Evolutionary conservation across 2,113 vertebrate genomes (phyloP).

Genomic region (Desmodus rotundus): DNA sequence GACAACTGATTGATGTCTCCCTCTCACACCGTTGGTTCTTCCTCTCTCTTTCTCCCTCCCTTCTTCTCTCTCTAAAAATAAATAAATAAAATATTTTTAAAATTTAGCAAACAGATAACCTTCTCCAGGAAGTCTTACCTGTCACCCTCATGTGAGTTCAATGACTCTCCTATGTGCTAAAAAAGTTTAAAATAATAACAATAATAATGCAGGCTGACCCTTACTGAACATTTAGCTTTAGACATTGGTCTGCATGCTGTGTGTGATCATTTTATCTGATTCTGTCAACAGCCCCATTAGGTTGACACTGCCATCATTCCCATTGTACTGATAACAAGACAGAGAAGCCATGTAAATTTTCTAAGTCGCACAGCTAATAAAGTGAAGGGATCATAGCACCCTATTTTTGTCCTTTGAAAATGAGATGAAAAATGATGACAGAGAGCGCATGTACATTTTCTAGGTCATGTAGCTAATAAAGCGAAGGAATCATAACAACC

Average conservation of each 20-base stretch:
- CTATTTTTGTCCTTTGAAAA: not conserved
- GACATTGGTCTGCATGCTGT: not conserved
- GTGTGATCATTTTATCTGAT: not conserved
- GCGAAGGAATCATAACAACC: not conserved
- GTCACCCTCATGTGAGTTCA: not conserved
- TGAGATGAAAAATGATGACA: not conserved
- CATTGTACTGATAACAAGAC: not conserved
- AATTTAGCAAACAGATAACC: not conserved
- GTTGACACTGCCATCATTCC: not conserved
- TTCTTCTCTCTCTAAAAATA: too few species aligned
- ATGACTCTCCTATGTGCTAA: not conserved
- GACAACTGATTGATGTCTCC: too few species aligned
- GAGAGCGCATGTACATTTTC: not conserved
- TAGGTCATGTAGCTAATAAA: not conserved
- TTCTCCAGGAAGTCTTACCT: not conserved
- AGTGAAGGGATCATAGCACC: not conserved
- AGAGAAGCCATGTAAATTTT: not conserved
- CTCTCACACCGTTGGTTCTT: too few species aligned
- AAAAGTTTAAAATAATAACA: not conserved
- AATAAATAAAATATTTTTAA: too few species aligned
- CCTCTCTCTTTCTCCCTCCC: too few species aligned
- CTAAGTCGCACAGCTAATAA: not conserved
- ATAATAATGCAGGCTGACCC: not conserved
- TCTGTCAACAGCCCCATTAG: not conserved
- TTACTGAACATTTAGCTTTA: not conserved